Evolutionary conservation across 2,113 vertebrate species (phyloP).

Genomic region (Syngnathus typhle): DNA sequence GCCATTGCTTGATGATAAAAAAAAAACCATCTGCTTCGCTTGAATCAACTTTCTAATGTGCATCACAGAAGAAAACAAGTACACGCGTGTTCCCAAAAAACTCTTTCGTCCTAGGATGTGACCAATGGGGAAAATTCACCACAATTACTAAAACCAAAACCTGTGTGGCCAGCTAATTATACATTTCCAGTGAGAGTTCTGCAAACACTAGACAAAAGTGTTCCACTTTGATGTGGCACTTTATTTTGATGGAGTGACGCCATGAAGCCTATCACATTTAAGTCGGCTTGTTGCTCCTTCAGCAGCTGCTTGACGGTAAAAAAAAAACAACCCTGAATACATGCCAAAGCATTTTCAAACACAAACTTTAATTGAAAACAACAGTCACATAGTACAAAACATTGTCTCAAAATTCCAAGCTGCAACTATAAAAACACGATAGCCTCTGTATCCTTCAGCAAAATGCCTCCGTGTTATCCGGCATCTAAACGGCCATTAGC

Average conservation of each 20-base stretch:
- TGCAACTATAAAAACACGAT: slow-evolving; percentile 48
- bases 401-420: slow-evolving; percentile 21
- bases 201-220: slow-evolving; percentile 53
- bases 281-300: slow-evolving; percentile 60
- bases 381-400: not conserved
- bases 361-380: no score
- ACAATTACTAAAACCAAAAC: slow-evolving; percentile 49
- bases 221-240: slow-evolving; percentile 66
- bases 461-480: slow-evolving; percentile 67
- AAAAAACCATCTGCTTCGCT: not conserved
- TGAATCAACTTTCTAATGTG: not conserved
- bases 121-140: slow-evolving; percentile 9
- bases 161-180: slow-evolving; percentile 21
- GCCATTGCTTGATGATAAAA: not conserved
- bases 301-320: slow-evolving; percentile 50
- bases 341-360: not conserved
- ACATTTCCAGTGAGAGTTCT: slow-evolving; percentile 43
- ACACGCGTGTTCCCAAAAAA: not conserved
- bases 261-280: slow-evolving; percentile 63
- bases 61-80: not conserved
- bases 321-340: slow-evolving; percentile 21
- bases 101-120: not conserved
- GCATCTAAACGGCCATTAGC: slow-evolving; percentile 75
- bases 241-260: slow-evolving; percentile 72
- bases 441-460: slow-evolving; percentile 67